Conservation (phyloP, 23 tunicate species). For the Diplosoma virens region DNA sequence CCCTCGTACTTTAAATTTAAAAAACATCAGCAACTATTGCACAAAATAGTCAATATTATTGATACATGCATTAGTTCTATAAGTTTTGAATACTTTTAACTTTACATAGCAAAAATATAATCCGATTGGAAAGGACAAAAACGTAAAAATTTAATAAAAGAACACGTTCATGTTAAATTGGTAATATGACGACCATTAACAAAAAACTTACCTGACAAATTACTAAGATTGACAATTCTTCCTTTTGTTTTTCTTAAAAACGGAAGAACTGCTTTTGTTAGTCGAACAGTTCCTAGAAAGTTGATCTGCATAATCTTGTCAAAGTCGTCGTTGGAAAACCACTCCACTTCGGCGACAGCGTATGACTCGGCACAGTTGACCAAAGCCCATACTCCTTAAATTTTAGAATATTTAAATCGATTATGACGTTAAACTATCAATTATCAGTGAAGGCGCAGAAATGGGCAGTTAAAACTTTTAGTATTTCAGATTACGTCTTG, state of each 20-base stretch:
- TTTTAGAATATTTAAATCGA: not conserved
- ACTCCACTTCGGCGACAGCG: slow-evolving; percentile 87
- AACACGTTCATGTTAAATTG: too few species aligned
- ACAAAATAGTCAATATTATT: too few species aligned
- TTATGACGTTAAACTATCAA: too few species aligned
- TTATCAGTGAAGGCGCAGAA: too few species aligned
- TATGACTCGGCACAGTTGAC: slow-evolving; percentile 80
- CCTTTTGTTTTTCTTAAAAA: slow-evolving; percentile 67
- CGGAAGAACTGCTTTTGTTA: slow-evolving; percentile 65
- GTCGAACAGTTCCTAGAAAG: slow-evolving; percentile 70
- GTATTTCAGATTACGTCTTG: too few species aligned
- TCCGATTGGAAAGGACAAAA: too few species aligned
- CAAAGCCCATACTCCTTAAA: slow-evolving; percentile 81
- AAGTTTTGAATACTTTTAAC: too few species aligned
- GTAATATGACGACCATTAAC: not conserved
- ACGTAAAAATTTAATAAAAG: too few species aligned
- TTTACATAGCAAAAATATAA: too few species aligned
- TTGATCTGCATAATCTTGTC: slow-evolving; percentile 64
- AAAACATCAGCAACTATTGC: too few species aligned
- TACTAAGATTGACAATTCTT: slow-evolving; percentile 78
- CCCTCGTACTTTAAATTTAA: not conserved
- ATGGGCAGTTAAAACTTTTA: too few species aligned
- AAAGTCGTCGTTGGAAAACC: slow-evolving; percentile 67
- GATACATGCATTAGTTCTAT: too few species aligned
- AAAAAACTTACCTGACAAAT: slow-evolving; percentile 59